Evolutionary conservation across 2,888 invertebrate genomes (phyloP), one percentile per base, ranked within the genome.

Genomic region (Heterodera filipjevi): DNA sequence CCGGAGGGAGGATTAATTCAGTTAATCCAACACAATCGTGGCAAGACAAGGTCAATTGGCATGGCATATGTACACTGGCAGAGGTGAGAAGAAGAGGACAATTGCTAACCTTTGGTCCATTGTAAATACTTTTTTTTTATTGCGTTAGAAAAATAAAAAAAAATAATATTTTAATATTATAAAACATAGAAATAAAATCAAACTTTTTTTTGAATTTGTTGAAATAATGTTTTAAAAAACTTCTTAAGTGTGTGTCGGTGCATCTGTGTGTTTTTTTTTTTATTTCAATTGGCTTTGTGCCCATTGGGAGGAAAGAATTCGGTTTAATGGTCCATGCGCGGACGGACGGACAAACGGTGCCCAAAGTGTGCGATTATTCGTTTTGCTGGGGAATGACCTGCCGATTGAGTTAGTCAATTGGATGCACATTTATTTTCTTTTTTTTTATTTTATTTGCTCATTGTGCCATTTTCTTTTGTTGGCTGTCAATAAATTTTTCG

Each of bases 11-110:
- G 27, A 59, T 59, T 59, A 59, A 59, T 59, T 12, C 59, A 6
- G 53, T 53, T 53, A 53, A 53, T 53, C 53, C 53, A 22, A 53
- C n/a, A 59, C 59, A 27, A 59, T 59, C 59, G 59, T 59, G 59
- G 59, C 59, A 59, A 59, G 59, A 59, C 59, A 59, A 59, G 59
- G 59, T 59, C 59, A 59, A 59, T 59, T 59, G 8, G 27, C 27
- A 27, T 59, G 59, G 27, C 49, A 59, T 59, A n/a, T 59, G 59
- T 12, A 27, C 27, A 3, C 27, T n/a, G 3, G 12, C 5, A 59
- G 59, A 27, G 59, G 59, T n/a, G 59, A 27, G 59, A 27, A 27
- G 10, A n/a, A n/a, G 59, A 59, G 27, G 59, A 10, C 59, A 59
- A 59, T 22, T n/a, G 59, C 6, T 12, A 39, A 27, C 27, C 27